Conservation (phyloP, 2,888 invertebrate species). For the Congeria kusceri region DNA sequence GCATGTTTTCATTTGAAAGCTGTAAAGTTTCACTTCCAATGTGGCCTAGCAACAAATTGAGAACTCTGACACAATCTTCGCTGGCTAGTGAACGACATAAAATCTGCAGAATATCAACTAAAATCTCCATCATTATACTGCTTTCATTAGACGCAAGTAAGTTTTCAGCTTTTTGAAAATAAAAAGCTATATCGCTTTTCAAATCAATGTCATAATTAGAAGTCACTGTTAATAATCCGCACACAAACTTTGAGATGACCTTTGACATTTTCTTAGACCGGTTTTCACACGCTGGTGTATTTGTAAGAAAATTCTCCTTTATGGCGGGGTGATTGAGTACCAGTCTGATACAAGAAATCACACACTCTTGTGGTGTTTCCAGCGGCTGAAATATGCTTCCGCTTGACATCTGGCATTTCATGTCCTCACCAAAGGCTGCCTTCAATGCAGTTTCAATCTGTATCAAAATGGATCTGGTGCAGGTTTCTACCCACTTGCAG, state of each 20-base stretch:
- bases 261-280: constrained; percentile 23
- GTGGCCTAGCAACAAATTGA: background rate
- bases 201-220: background rate
- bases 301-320: constrained; percentile 23
- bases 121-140: background rate
- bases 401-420: no score
- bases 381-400: no score
- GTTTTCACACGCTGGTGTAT: background rate
- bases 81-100: background rate
- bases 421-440: no score
- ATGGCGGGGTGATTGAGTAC: constrained; percentile 33
- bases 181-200: background rate
- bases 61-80: background rate
- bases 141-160: background rate
- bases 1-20: no score
- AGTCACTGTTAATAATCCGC: constrained; percentile 6
- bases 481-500: no score
- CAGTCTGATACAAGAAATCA: constrained; percentile 8
- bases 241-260: constrained; percentile 28
- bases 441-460: no score
- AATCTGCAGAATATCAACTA: background rate
- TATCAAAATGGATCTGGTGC: no score
- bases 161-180: background rate
- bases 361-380: background rate
- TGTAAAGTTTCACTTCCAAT: no score